Percentiles rank a stretch among this genome's conserved stretches.
Evolutionary conservation across 2,113 vertebrate species (phyloP).

Genomic region (Hemibagrus wyckioides): DNA sequence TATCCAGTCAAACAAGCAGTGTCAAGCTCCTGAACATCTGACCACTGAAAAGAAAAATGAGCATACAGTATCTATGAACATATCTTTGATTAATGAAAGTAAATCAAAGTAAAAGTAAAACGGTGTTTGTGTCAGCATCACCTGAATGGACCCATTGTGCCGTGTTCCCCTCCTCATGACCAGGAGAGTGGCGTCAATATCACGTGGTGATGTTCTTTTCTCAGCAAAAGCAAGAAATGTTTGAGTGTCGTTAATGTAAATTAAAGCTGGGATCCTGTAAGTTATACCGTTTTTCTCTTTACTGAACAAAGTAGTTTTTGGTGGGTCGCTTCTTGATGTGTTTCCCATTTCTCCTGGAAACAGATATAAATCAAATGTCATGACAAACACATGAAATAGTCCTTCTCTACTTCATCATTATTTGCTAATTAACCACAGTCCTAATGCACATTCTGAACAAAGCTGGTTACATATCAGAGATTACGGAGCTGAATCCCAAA

Average conservation of each 20-base stretch:
- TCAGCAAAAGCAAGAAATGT: conserved; percentile 90
- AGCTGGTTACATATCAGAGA: no score
- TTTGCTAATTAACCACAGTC: no score
- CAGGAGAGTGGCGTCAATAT: conserved; percentile 80
- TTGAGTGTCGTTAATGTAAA: conserved; percentile 73
- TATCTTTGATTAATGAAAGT: background rate
- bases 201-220: conserved; percentile 75
- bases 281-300: conserved; percentile 71
- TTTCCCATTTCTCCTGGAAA: conserved; percentile 28
- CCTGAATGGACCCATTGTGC: conserved; percentile 73
- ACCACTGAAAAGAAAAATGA: conserved; percentile 66
- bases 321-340: conserved; percentile 30
- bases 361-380: background rate
- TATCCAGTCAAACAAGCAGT: conserved; percentile 64
- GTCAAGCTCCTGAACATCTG: conserved; percentile 64
- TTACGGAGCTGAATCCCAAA: no score
- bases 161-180: conserved; percentile 81
- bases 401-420: no score
- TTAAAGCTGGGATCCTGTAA: conserved; percentile 88
- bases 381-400: no score
- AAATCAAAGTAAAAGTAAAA: background rate
- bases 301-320: conserved; percentile 78
- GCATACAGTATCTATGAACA: background rate
- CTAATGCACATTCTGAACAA: no score
- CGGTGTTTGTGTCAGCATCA: conserved; percentile 51